Conservation (phyloP, 1,140 invertebrate genomes). For the Saccostrea echinata region DNA sequence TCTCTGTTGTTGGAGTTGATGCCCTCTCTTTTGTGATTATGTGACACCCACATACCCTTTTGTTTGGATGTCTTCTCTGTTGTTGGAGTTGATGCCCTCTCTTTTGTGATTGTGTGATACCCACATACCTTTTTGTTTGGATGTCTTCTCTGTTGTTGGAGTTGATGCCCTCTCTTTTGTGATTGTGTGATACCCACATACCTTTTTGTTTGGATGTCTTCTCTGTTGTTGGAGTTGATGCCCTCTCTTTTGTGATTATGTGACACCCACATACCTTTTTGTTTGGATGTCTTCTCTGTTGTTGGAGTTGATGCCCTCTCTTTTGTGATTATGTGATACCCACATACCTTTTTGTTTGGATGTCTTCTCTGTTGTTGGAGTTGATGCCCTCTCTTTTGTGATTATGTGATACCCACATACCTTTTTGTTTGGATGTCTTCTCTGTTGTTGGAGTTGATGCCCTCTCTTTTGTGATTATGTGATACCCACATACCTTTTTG, state of each 20-base stretch:
- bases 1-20: slow-evolving; percentile 52
- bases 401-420: neutral
- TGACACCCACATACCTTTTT: slow-evolving; percentile 18
- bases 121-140: slow-evolving; percentile 43
- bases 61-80: slow-evolving; percentile 49
- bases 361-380: slow-evolving; percentile 49
- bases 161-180: slow-evolving; percentile 54
- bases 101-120: slow-evolving; percentile 31
- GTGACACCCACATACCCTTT: neutral
- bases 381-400: slow-evolving; percentile 54
- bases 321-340: slow-evolving; percentile 13
- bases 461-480: slow-evolving; percentile 49
- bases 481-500: slow-evolving; percentile 27
- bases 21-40: slow-evolving; percentile 52
- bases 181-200: neutral
- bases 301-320: slow-evolving; percentile 51
- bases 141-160: slow-evolving; percentile 47
- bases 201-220: slow-evolving; percentile 48
- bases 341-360: slow-evolving; percentile 43
- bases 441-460: slow-evolving; percentile 50
- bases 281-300: slow-evolving; percentile 47
- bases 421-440: slow-evolving; percentile 46
- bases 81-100: slow-evolving; percentile 49
- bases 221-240: slow-evolving; percentile 50
- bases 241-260: slow-evolving; percentile 50